Evolutionary conservation across 2,888 invertebrate genomes (phyloP), one percentile per base, ranked within the genome.

Genomic region (Caenorhabditis sp.): DNA sequence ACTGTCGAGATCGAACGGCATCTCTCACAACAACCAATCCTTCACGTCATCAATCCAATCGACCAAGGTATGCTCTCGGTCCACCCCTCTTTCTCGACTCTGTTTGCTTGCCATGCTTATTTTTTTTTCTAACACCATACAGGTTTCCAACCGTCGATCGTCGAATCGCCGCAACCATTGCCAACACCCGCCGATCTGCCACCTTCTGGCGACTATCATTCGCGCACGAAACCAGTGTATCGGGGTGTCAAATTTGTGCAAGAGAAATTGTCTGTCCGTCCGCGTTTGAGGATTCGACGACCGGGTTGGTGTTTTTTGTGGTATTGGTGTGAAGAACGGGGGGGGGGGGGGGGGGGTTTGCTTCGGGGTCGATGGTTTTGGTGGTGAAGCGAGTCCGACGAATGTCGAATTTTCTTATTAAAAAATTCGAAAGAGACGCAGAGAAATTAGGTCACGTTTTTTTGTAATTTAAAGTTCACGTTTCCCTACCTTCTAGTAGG

Each of bases 261-360:
- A 55, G 79, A 84, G 70, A 84, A 84, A 70, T 74, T 86, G 69
- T 79, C 78, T 65, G 82, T 82, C 65, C 76, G 86, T 61, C 86
- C 86, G 37, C 77, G 85, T 37, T 76, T 86, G 61, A 74, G 80
- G 62, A 86, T 86, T 66, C 76, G 85, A 59, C 66, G 81, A 68
- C 86, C 85, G 27, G 84, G 86, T 84, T 70, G 61, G 69, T 74
- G 68, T n/a, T 62, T 62, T 8, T n/a, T 43, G 14, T 50, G 49
- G 49, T 10, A 14, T 4, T 6, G 43, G 43, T 10, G 17, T 10
- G 14, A 43, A 21, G 43, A 6, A 50, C 10, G 49, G 2, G 62
- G 24, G 21, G n/a, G 12, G 54, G 6, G 43, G 2, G 17, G 6
- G 17, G 14, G 17, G 12, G 43, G 6, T 6, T 3, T 27, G 26